Base-by-base conservation (phyloP, 2,888 invertebrate genomes). In the Phortica magna region DNA sequence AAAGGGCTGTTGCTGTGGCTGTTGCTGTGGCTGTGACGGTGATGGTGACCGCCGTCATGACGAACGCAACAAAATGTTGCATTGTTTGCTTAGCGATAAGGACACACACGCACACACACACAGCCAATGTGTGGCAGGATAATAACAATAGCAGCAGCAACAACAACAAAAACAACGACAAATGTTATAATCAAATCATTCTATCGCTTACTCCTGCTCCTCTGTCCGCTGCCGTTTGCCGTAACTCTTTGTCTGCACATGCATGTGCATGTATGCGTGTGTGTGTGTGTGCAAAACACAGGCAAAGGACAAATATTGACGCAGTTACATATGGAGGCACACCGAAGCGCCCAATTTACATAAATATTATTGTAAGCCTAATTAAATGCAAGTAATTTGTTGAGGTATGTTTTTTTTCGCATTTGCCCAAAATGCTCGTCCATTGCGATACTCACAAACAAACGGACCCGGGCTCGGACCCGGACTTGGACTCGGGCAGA, bases 361-460 rank as follows among this genome's bases (percentile, higher is more conserved):
- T 87, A 89, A 88, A 89, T 89, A 89, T 89, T 89, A 84, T 88
- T 89, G 85, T 82, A 89, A 88, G 87, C 87, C 89, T 89, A 89
- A 89, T 89, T 89, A 89, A 89, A 87, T 84, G 87, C 83, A 83
- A 88, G 84, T 84, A 87, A 83, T 85, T 39, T 57, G 55, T 14
- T 22, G 55, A 53, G 39, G 72, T 72, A 55, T 72, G 57, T 10
- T 41, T 41, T 14, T n/a, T 70, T 70, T 7, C 41, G 41, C 39
- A 39, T 67, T 78, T 78, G 76, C 14, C 78, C 76, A 73, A 73
- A 59, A 14, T 12, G 59, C n/a, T 17, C 65, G 74, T 73, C 81
- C 78, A 43, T 43, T 43, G 68, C 73, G 71, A 74, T 31, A 31
- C 61, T 65, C 70, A 9, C 64, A 68, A 14, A 19, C 0, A 9